Conservation (phyloP, 2,888 invertebrate genomes). For the Acheta domesticus region DNA sequence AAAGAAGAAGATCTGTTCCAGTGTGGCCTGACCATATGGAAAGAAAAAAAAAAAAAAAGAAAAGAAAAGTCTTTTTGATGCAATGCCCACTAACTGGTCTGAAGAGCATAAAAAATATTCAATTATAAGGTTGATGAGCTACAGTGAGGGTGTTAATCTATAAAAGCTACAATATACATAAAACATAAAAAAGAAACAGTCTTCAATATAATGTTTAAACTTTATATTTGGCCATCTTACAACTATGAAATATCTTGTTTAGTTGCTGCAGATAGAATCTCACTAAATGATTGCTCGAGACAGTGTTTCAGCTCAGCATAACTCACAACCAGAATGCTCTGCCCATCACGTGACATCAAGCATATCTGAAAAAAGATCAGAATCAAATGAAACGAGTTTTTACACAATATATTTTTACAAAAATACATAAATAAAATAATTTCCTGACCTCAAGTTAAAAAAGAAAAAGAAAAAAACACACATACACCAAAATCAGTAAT, state of each 20-base stretch:
- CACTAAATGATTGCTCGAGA: slow-evolving; percentile 87
- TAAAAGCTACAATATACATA: not conserved
- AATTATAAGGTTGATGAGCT: not conserved
- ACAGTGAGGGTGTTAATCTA: not conserved
- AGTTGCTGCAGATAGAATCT: slow-evolving; percentile 56
- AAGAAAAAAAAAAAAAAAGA: not conserved
- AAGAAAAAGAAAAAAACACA: not conserved
- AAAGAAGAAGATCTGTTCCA: not conserved
- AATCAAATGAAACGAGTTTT: slow-evolving; percentile 33
- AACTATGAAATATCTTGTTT: slow-evolving; percentile 29
- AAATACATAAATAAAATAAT: too few species aligned
- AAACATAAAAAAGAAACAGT: not conserved
- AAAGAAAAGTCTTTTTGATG: not conserved
- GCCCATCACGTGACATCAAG: slow-evolving; percentile 93
- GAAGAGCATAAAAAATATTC: not conserved
- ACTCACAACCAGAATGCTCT: slow-evolving; percentile 91
- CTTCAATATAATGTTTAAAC: not conserved
- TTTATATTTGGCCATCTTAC: not conserved
- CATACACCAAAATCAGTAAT: not conserved
- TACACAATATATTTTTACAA: too few species aligned
- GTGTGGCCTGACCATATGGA: not conserved
- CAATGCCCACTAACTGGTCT: too few species aligned
- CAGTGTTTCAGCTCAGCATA: slow-evolving; percentile 94
- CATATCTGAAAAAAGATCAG: slow-evolving; percentile 64
- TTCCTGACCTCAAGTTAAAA: not conserved